phyloP scores from a whole-genome alignment of 92 coral and sea anemone genomes.

The Phenganax marumi region DNA sequence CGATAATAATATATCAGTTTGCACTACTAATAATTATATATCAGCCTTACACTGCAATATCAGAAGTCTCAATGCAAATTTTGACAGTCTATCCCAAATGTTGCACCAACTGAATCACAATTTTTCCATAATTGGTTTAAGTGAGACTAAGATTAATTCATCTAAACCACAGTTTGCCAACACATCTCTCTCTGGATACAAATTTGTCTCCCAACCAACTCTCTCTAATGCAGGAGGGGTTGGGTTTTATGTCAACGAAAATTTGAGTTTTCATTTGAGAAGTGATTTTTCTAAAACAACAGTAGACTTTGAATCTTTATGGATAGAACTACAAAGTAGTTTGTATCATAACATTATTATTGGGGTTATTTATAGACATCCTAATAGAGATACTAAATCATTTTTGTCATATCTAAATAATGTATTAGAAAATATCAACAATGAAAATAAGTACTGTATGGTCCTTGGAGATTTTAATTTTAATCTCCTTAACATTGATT shows the following conservation, averaged over 20 bases:
- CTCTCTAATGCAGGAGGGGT: conserved; percentile 66
- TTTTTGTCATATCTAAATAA: conserved; percentile 45
- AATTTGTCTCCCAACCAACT: conserved; percentile 55
- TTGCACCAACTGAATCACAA: conserved; percentile 42
- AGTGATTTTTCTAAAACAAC: conserved; percentile 37
- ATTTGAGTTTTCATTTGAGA: conserved; percentile 37
- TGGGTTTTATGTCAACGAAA: conserved; percentile 45
- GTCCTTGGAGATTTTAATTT: conserved; percentile 62
- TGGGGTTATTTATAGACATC: conserved; percentile 71
- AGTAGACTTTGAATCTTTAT: conserved; percentile 60
- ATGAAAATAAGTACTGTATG: conserved; percentile 43
- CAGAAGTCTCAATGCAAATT: conserved; percentile 55
- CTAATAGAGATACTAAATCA: conserved; percentile 52
- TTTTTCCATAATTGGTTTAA: conserved; percentile 60
- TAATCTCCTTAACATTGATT: conserved; percentile 33
- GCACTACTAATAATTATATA: conserved; percentile 43
- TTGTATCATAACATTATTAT: conserved; percentile 54
- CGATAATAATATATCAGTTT: conserved; percentile 37
- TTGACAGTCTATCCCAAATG: conserved; percentile 42
- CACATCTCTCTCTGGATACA: conserved; percentile 49
- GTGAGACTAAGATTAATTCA: conserved; percentile 60
- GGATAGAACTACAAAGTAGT: conserved; percentile 63
- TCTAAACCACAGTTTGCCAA: conserved; percentile 33
- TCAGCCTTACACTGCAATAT: conserved; percentile 55
- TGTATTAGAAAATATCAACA: conserved; percentile 42